Evolutionary conservation across 2,797 vertebrate genomes (phyloP).

Genomic region (Hippoglossus hippoglossus): DNA sequence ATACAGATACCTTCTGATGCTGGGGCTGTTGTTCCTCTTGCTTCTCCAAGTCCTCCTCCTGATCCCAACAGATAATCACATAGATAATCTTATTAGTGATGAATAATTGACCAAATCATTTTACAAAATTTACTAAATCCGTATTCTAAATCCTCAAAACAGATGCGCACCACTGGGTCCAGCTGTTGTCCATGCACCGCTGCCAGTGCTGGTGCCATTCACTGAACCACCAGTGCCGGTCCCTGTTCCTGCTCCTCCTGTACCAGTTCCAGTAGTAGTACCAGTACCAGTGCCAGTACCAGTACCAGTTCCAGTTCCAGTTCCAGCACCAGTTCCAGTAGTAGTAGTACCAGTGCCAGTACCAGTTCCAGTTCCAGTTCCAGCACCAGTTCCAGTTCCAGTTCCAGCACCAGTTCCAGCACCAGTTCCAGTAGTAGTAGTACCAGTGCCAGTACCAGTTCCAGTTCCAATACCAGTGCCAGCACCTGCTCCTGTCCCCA

Average conservation of each 20-base stretch:
- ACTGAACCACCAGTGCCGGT: slow-evolving; percentile 39
- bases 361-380: neutral
- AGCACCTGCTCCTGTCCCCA: slow-evolving; percentile 49
- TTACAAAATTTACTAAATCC: neutral
- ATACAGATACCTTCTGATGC: slow-evolving; percentile 58
- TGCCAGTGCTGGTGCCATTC: slow-evolving; percentile 56
- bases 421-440: too few relatives aligned
- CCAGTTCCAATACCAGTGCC: slow-evolving; percentile 11
- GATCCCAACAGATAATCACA: slow-evolving; percentile 31
- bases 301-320: slow-evolving; percentile 29
- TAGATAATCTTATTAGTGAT: slow-evolving; percentile 1
- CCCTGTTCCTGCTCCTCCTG: slow-evolving; percentile 24
- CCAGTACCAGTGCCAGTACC: neutral
- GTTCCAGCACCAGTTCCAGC: slow-evolving; percentile 9
- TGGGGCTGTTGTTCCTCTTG: slow-evolving; percentile 58
- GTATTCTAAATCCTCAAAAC: slow-evolving; percentile 5
- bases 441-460: slow-evolving; percentile 5
- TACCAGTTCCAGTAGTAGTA: slow-evolving; percentile 42
- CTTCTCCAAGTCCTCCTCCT: slow-evolving; percentile 51
- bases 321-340: slow-evolving; percentile 49
- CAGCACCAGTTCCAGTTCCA: slow-evolving; percentile 9
- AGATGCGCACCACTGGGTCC: slow-evolving; percentile 56
- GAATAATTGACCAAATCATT: neutral
- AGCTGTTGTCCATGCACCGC: slow-evolving; percentile 36
- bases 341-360: slow-evolving; percentile 15